Percentiles rank a stretch among this genome's conserved stretches.
phyloP scores from a whole-genome alignment of 2,113 vertebrate species.

The Spilogale gracilis region DNA sequence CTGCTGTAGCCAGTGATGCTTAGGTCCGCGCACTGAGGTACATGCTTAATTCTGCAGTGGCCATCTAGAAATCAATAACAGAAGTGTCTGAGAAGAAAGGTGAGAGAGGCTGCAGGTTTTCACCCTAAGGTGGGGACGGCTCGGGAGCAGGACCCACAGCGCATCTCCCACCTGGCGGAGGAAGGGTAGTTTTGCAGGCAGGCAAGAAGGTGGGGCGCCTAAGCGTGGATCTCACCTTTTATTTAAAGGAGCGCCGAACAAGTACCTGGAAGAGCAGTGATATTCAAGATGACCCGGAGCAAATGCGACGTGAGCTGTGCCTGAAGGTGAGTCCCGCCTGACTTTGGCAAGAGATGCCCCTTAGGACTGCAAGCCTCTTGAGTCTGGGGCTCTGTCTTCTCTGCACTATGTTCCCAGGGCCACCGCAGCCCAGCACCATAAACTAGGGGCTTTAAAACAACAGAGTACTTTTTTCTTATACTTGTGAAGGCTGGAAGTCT shows the following conservation, averaged over 20 bases:
- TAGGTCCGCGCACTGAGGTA: not conserved
- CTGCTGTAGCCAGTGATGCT: not conserved
- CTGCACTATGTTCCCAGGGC: not conserved
- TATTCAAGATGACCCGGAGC: not conserved
- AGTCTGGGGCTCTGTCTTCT: not conserved
- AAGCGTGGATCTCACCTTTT: too few species aligned
- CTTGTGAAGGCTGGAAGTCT: not conserved
- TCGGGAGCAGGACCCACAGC: not conserved
- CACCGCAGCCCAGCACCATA: not conserved
- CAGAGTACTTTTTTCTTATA: not conserved
- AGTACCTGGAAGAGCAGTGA: not conserved
- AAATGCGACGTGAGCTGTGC: accelerated
- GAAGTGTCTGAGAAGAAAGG: not conserved
- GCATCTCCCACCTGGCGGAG: too few species aligned
- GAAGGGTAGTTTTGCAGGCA: too few species aligned
- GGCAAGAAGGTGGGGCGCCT: not conserved
- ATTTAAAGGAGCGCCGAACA: not conserved
- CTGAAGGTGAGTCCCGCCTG: accelerated
- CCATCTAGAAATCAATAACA: not conserved
- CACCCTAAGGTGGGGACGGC: too few species aligned
- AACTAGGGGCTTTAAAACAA: too few species aligned
- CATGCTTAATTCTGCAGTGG: not conserved
- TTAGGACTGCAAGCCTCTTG: not conserved
- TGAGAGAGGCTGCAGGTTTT: not conserved
- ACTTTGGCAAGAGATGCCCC: not conserved